Conservation (phyloP, 2,113 vertebrate species). For the Xiphophorus hellerii region DNA sequence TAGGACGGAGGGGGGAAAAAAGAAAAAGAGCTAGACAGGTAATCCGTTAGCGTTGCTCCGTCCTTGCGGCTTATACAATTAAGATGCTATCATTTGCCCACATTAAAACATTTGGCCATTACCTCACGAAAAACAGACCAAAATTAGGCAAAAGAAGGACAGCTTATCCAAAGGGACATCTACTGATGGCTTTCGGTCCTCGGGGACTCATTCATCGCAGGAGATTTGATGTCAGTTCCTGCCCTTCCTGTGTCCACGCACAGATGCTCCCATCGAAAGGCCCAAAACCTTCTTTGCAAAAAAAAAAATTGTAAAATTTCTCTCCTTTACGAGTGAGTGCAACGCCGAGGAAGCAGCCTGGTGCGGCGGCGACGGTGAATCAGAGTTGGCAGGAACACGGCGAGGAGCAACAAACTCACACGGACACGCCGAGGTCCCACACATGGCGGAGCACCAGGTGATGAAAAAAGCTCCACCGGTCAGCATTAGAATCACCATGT, state of each 20-base stretch:
- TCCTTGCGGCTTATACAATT: neutral
- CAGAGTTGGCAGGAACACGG: constrained; percentile 66
- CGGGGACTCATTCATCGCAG: constrained; percentile 64
- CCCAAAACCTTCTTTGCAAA: constrained; percentile 33
- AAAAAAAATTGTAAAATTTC: neutral
- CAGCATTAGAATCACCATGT: constrained; percentile 3
- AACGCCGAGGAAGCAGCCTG: constrained; percentile 64
- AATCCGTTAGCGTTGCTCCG: neutral
- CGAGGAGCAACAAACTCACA: constrained; percentile 23
- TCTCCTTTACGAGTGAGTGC: constrained; percentile 22
- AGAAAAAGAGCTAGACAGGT: neutral
- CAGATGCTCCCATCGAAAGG: constrained; percentile 58
- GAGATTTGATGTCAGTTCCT: constrained; percentile 67
- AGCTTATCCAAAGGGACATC: constrained; percentile 53
- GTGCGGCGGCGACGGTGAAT: constrained; percentile 64
- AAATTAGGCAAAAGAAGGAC: constrained; percentile 38
- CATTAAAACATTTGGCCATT: neutral
- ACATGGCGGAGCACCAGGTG: constrained; percentile 36
- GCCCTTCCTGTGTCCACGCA: constrained; percentile 45
- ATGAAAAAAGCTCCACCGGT: neutral
- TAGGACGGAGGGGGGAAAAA: neutral
- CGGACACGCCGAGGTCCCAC: constrained; percentile 13
- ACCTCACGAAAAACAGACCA: constrained; percentile 3
- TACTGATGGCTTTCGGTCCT: constrained; percentile 54
- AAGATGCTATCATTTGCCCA: neutral